Evolutionary conservation across 2,797 vertebrate species (phyloP).

Genomic region (Enteromius fasciolatus): DNA sequence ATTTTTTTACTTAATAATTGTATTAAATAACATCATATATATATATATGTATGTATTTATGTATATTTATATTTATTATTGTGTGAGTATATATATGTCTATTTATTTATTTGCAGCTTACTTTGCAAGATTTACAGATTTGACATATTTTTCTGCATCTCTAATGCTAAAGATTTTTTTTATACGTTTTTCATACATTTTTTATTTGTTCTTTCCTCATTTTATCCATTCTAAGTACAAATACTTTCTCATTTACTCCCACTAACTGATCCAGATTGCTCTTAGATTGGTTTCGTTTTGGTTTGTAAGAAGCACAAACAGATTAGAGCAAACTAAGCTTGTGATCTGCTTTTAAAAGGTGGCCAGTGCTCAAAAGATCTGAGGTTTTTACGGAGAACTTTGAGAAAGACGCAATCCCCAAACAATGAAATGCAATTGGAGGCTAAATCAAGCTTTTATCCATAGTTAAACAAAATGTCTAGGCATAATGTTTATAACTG

Average conservation of each 20-base stretch:
- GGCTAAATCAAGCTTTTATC: slow-evolving; percentile 24
- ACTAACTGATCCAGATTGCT: slow-evolving; percentile 57
- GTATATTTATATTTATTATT: background rate
- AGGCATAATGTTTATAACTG: background rate
- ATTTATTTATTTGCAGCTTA: background rate
- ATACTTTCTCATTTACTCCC: slow-evolving; percentile 49
- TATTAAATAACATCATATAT: no score
- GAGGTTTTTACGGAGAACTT: slow-evolving; percentile 49
- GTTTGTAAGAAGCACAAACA: slow-evolving; percentile 60
- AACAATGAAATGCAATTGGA: slow-evolving; percentile 50
- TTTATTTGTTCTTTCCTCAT: background rate
- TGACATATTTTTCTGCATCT: background rate
- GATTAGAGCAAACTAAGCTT: slow-evolving; percentile 59
- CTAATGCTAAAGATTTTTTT: background rate
- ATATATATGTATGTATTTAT: background rate
- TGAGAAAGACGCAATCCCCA: slow-evolving; percentile 58
- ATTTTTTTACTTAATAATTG: background rate
- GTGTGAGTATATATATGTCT: background rate
- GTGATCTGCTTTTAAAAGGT: slow-evolving; percentile 61
- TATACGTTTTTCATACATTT: background rate
- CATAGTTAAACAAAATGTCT: slow-evolving; percentile 16
- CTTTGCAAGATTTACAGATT: background rate
- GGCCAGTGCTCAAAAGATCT: slow-evolving; percentile 54
- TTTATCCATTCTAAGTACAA: slow-evolving; percentile 34
- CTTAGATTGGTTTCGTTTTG: slow-evolving; percentile 56